phyloP scores from a whole-genome alignment of 2,888 invertebrate genomes.

The Lithophane semibrunnea region DNA sequence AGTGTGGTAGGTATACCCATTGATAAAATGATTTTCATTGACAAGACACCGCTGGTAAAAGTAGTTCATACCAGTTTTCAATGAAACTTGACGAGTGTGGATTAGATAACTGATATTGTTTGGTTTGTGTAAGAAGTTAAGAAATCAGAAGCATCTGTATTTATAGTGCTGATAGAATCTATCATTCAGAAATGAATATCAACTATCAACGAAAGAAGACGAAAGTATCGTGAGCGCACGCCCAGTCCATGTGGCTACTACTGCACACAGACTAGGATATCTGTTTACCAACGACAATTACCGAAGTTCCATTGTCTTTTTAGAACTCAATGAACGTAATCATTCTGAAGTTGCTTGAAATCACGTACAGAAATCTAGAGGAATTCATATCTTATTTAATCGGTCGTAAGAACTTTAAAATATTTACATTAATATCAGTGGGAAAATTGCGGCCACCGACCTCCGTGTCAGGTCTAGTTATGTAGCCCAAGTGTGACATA shows the following conservation, averaged over 20 bases:
- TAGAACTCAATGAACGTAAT: neutral
- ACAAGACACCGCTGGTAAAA: conserved; percentile 72
- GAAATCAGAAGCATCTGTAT: neutral
- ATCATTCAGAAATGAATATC: neutral
- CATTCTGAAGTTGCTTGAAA: neutral
- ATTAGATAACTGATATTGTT: conserved; percentile 64
- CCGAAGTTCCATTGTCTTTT: neutral
- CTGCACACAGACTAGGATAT: neutral
- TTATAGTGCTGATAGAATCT: neutral
- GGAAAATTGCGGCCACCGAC: neutral
- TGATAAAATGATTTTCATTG: conserved; percentile 78
- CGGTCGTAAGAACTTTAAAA: neutral
- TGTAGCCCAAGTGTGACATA: conserved; percentile 19
- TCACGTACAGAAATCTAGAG: neutral
- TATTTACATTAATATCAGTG: conserved; percentile 11
- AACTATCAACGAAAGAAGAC: neutral
- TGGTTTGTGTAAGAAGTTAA: conserved; percentile 14
- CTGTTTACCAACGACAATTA: neutral
- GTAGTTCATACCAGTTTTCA: conserved; percentile 55
- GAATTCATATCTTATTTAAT: neutral
- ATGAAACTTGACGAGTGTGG: conserved; percentile 52
- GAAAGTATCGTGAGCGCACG: neutral
- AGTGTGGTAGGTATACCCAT: conserved; percentile 70
- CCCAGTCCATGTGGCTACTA: neutral
- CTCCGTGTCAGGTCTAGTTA: conserved; percentile 12